Evolutionary conservation across 2,797 vertebrate genomes (phyloP).

Genomic region (Lepus oiostolus): DNA sequence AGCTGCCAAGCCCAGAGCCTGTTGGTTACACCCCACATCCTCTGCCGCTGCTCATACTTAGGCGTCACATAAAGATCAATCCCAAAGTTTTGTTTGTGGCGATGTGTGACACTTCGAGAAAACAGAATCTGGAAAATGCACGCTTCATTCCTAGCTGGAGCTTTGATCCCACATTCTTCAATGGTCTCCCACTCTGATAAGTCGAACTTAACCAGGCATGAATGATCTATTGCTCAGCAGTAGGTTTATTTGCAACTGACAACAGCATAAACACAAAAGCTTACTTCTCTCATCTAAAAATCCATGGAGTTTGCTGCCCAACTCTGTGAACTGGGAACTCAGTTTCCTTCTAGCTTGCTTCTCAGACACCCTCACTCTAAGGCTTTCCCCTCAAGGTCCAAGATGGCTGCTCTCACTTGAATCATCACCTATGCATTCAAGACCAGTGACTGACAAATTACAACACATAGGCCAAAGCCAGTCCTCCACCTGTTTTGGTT

Average conservation of each 20-base stretch:
- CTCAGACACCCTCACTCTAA: not conserved
- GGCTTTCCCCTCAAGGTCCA: slow-evolving; percentile 11
- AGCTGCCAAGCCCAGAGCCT: not conserved
- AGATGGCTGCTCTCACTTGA: not conserved
- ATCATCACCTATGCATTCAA: not conserved
- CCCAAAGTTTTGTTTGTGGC: not conserved
- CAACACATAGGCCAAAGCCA: not conserved
- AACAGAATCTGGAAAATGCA: not conserved
- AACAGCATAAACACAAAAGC: slow-evolving; percentile 59
- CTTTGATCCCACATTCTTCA: slow-evolving; percentile 45
- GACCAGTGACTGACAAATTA: not conserved
- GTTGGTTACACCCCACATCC: not conserved
- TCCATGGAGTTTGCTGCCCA: not conserved
- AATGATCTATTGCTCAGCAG: slow-evolving; percentile 60
- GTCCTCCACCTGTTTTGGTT: not conserved
- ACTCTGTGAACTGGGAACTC: not conserved
- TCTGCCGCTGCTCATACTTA: not conserved
- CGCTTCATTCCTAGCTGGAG: not conserved
- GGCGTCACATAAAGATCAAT: not conserved
- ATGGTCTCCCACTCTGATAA: slow-evolving; percentile 25
- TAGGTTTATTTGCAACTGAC: slow-evolving; percentile 67
- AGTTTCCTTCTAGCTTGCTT: not conserved
- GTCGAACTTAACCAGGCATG: slow-evolving; percentile 37
- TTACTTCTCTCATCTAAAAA: slow-evolving; percentile 67
- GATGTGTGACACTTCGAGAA: not conserved